A percentile compares a stretch with the other conserved stretches of the same genome.
These are phyloP conservation scores for Paradisaea rubra DNA, from an alignment of 2,113 vertebrate genomes.

Conservation along the genomic window DNA sequence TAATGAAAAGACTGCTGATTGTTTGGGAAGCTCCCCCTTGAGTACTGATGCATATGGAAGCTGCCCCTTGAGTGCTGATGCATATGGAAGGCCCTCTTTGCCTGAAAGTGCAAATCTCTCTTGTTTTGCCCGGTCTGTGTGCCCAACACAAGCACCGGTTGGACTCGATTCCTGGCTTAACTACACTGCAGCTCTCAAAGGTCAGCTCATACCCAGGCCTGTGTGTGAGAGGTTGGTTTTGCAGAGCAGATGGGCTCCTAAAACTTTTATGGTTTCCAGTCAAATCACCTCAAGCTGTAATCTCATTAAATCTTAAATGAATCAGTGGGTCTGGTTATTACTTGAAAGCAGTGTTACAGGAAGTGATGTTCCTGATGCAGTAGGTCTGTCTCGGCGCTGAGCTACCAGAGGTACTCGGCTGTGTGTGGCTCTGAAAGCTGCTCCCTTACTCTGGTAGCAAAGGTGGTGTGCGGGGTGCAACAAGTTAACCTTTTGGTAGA, in stretches of 20 bases:
- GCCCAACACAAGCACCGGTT: not conserved
- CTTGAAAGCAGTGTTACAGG: slow-evolving; percentile 48
- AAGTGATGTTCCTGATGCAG: slow-evolving; percentile 43
- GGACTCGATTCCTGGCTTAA: not conserved
- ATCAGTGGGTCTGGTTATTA: slow-evolving; percentile 62
- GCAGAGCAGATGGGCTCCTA: slow-evolving; percentile 62
- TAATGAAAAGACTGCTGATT: not conserved
- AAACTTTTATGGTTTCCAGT: slow-evolving; percentile 63
- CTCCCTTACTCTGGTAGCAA: not conserved
- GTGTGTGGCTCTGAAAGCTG: slow-evolving; percentile 21
- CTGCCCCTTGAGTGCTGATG: not conserved
- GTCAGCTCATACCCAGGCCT: not conserved
- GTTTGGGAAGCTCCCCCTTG: not conserved
- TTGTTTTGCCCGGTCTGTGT: not conserved
- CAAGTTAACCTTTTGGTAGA: not conserved
- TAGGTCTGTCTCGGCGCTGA: not conserved
- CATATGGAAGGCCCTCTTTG: not conserved
- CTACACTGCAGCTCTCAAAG: not conserved
- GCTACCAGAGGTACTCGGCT: not conserved
- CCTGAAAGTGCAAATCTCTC: not conserved
- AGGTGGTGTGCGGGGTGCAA: not conserved
- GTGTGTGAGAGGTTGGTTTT: not conserved
- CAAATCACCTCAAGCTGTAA: slow-evolving; percentile 67
- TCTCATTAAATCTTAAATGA: slow-evolving; percentile 64
- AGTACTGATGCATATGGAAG: not conserved